These are phyloP conservation scores for Ciconia stormi DNA, from an alignment of 2,113 vertebrate species.

Conservation along the genomic window DNA sequence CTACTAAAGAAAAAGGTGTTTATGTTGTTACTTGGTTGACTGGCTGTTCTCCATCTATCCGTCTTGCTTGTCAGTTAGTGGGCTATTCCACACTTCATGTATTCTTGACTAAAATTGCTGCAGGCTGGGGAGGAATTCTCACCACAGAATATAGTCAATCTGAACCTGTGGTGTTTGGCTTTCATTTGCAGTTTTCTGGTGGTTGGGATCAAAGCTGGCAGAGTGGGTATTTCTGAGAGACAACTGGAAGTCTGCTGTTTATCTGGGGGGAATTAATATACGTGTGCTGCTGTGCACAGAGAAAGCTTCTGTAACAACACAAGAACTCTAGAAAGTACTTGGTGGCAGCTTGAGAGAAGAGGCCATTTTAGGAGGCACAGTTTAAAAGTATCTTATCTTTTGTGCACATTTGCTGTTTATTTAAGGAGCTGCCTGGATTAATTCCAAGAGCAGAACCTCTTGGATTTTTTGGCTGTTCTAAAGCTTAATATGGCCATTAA, in stretches of 20 bases:
- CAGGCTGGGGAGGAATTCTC: neutral
- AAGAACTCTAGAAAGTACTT: neutral
- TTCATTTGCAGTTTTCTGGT: neutral
- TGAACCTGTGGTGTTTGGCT: neutral
- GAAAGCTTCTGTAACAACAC: neutral
- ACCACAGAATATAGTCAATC: neutral
- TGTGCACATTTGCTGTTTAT: neutral
- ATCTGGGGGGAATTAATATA: neutral
- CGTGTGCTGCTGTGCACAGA: neutral
- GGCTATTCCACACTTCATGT: neutral
- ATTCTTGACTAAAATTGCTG: neutral
- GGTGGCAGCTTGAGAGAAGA: neutral
- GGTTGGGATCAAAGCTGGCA: neutral
- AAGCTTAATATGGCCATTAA: neutral
- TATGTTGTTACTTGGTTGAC: neutral
- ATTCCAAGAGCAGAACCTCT: neutral
- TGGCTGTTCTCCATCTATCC: neutral
- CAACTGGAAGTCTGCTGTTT: neutral
- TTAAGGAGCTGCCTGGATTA: neutral
- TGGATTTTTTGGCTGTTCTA: neutral
- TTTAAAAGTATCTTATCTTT: neutral
- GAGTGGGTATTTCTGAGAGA: neutral
- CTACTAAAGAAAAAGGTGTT: neutral
- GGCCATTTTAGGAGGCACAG: neutral
- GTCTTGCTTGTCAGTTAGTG: neutral